Evolutionary conservation across 2,113 vertebrate genomes (phyloP), one percentile per base, ranked within the genome.

Genomic region (Anseranas semipalmata): DNA sequence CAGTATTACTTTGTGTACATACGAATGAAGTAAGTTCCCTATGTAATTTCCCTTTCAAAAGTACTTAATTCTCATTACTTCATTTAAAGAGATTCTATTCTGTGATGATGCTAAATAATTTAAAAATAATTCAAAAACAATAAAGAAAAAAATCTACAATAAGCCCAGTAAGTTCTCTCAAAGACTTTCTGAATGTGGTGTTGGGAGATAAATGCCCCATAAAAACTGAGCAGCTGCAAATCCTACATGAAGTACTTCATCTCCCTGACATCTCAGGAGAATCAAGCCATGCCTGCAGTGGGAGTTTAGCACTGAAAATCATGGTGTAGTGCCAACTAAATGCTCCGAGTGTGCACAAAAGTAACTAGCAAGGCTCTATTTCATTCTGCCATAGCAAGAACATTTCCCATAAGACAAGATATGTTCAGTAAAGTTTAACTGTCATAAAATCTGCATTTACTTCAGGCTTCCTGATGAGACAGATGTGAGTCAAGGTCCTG

Each of bases 21-120:
- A 68, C 27, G 68, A 90, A 93, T 30, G 68, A 90, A 93, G 33
- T 41, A 92, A 90, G 83, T 86, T 92, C 76, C 65, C 86, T 37
- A 9, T 65, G 63, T 73, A 83, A 83, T 92, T 94, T 91, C 92
- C 58, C 63, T 85, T 91, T 56, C 35, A 79, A 39, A 28, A 70
- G 33, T 45, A n/a, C 41, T 78, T 58, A 77, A 59, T 77, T 67
- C 53, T 91, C 48, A n/a, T 43, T 25, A 45, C 43, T 67, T 87
- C 15, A 76, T 41, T 75, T 78, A 76, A 66, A 85, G 21, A 4
- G 3, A 70, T 27, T 62, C 18, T 48, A 25, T 15, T 55, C 28
- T 67, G 10, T 22, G 12, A 67, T 12, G 14, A 92, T 84, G 43
- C 22, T 30, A 28, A 75, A 52, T 37, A 79, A 68, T 45, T 30